A percentile compares a stretch with the other conserved stretches of the same genome.
phyloP scores from a whole-genome alignment of 2,797 vertebrate genomes.

The Perodicticus potto region DNA sequence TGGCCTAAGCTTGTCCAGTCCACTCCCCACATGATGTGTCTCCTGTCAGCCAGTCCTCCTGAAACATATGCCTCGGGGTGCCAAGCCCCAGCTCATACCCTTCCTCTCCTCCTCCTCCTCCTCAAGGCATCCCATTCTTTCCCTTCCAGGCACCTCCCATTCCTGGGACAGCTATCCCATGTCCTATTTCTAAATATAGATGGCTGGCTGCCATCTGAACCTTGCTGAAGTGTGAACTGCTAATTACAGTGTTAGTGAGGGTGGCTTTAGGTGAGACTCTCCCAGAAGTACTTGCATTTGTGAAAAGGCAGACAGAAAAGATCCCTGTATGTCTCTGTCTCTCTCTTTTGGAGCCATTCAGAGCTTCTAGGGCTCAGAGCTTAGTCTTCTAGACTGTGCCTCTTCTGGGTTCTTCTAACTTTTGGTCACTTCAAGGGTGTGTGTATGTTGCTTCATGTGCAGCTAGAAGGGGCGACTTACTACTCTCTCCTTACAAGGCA shows the following conservation, averaged over 20 bases:
- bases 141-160: background rate
- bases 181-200: background rate
- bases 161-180: background rate
- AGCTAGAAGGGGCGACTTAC: background rate
- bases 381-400: background rate
- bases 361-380: background rate
- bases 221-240: background rate
- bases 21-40: background rate
- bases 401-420: background rate
- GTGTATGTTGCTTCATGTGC: background rate
- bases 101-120: background rate
- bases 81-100: background rate
- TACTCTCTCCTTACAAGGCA: background rate
- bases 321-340: background rate
- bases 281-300: background rate
- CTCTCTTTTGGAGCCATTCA: background rate
- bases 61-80: background rate
- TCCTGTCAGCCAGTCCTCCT: background rate
- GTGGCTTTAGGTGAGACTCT: background rate
- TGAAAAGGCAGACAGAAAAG: background rate
- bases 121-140: background rate
- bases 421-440: background rate
- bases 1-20: background rate
- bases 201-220: background rate
- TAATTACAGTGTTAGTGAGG: background rate